Evolutionary conservation across 2,113 vertebrate genomes (phyloP), one percentile per base, ranked within the genome.

Genomic region (Rhagologus leucostigma): DNA sequence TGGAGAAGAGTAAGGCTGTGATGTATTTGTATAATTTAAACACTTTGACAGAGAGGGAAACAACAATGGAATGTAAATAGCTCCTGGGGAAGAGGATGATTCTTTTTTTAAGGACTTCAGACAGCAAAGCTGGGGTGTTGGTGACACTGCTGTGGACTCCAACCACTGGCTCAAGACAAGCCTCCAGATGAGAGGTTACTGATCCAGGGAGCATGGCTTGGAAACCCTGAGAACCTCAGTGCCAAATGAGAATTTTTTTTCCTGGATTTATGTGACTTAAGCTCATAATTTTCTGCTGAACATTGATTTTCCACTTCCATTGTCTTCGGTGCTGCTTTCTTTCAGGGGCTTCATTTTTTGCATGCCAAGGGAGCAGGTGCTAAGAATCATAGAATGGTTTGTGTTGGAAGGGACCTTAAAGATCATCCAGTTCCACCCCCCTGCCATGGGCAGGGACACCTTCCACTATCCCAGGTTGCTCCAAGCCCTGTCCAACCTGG

Each of bases 21-120:
- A 84, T 91, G 82, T 87, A 65, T 70, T 50, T 91, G 39, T 96
- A 24, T 77, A 89, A 94, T 93, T 81, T 77, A 75, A 95, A 67
- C 27, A 63, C 33, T 87, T 86, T 1, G 14, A 57, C 46, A 44
- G 53, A 81, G 77, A 50, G 13, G 47, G 56, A 63, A 65, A 27
- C 33, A 70, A 33, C 13, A 11, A 30, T 39, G 17, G 56, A 89
- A 74, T 78, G 69, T 24, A 81, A 94, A 78, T 84, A 91, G 42
- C 50, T 84, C 3, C 37, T 35, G 47, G 87, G 84, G 39, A 74
- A 29, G 55, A 23, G 41, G 35, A 30, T n/a, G 8, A 8, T 65
- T 62, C 44, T 9, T 37, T 62, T 84, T 69, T 83, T 53, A 39
- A 12, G 32, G 30, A 30, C 6, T 89, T 49, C 7, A 53, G 60